Conservation (phyloP, 1,140 invertebrate genomes). For the Pachyrhynchus sulphureomaculatus region DNA sequence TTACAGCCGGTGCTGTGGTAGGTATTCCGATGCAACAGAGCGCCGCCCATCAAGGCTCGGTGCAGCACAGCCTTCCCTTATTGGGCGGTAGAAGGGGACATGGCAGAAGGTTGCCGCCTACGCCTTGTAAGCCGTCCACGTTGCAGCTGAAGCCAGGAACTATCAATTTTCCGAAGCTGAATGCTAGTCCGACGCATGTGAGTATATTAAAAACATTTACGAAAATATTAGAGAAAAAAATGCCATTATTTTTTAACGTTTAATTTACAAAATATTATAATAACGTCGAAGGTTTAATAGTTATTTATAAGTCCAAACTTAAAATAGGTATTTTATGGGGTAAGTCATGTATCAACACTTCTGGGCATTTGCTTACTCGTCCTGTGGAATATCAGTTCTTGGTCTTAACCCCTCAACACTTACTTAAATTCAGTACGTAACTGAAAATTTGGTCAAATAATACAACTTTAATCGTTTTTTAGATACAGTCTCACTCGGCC, state of each 20-base stretch:
- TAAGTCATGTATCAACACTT: too few relatives aligned
- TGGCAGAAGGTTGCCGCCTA: conserved; percentile 78
- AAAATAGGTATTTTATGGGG: background rate
- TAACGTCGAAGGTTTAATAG: too few relatives aligned
- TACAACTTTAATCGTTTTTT: conserved; percentile 1
- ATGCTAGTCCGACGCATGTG: conserved; percentile 87
- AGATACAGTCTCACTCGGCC: conserved; percentile 45
- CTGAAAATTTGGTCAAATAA: too few relatives aligned
- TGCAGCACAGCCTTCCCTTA: conserved; percentile 73
- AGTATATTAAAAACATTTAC: conserved; percentile 47
- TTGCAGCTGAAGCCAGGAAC: conserved; percentile 73
- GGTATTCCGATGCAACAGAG: conserved; percentile 52
- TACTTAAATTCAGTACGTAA: too few relatives aligned
- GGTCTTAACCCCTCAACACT: too few relatives aligned
- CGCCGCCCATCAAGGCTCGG: conserved; percentile 46
- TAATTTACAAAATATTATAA: too few relatives aligned
- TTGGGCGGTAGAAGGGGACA: conserved; percentile 70
- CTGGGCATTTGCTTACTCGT: too few relatives aligned
- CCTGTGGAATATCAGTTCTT: too few relatives aligned
- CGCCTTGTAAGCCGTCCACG: conserved; percentile 87
- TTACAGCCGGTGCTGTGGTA: conserved; percentile 54
- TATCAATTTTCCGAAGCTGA: conserved; percentile 90
- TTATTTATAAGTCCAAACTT: too few relatives aligned
- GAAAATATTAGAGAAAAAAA: too few relatives aligned
- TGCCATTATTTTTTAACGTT: too few relatives aligned